Base-by-base conservation (phyloP, 2,113 vertebrate genomes). In the Lepus timidus region DNA sequence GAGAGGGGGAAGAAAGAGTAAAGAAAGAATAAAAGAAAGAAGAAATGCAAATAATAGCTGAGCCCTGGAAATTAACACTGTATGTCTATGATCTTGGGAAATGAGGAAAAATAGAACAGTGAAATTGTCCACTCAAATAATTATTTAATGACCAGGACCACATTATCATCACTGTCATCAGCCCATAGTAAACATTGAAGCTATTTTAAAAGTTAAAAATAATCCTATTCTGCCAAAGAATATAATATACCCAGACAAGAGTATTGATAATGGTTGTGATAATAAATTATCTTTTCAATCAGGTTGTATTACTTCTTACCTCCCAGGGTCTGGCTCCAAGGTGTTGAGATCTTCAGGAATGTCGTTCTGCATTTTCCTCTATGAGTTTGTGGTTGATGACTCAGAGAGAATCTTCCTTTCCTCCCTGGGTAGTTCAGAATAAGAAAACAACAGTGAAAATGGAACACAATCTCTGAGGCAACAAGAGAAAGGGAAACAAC, bases 391-490 rank as follows among this genome's bases (percentile, higher is more conserved):
- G 55, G 58, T 62, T 52, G 80, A 29, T 91, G 79, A 39, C 36
- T 88, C 62, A 90, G 20, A 90, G 33, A 87, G 49, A 61, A 75
- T 3, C 5, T 84, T 79, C 29, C 19, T 75, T 91, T 93, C 58
- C 73, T 64, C 22, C 33, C 81, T 51, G 25, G 13, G 3, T 67
- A 78, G 14, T 71, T 94, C 39, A 80, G 58, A 92, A 85, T 52
- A 85, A 93, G 83, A 85, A 94, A 95, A 58, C 44, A 65, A 11
- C 29, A 79, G 65, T 79, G 55, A 81, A 87, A 88, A 44, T 62
- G 73, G 87, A 58, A 64, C 6, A 13, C 22, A 89, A 83, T 83
- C 52, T 27, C 10, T 52, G 33, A 88, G 62, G 55, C 55, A 78
- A 36, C 1, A 68, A 95, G n/a, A 90, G n/a, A 94, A 88, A 83